Percentiles rank a stretch among this genome's conserved stretches.
Conservation (phyloP, 2,797 vertebrate genomes). For the Parambassis ranga region DNA sequence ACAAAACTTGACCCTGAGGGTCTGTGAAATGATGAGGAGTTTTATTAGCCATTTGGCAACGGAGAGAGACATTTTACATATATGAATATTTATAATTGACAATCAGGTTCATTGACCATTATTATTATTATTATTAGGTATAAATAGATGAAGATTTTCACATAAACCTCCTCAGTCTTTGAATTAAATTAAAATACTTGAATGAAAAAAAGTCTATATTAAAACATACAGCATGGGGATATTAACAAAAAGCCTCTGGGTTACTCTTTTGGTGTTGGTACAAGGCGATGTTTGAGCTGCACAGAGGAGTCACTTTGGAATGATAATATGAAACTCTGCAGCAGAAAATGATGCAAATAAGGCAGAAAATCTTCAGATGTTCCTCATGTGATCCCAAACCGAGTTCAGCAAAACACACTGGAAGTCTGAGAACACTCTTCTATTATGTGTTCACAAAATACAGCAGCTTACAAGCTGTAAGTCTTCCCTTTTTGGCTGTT, state of each 20-base stretch:
- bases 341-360: constrained; percentile 23
- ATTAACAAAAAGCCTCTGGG: constrained; percentile 41
- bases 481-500: background rate
- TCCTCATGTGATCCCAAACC: background rate
- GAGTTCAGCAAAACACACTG: constrained; percentile 4
- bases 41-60: too few species aligned
- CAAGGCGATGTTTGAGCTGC: constrained; percentile 10
- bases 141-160: too few species aligned
- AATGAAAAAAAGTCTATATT: constrained; percentile 19
- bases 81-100: too few species aligned
- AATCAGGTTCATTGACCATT: too few species aligned
- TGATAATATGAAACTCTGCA: constrained; percentile 18
- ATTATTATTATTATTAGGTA: too few species aligned
- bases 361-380: constrained; percentile 5
- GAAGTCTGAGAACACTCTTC: too few species aligned
- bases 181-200: constrained; percentile 26
- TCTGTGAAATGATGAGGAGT: too few species aligned
- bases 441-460: background rate
- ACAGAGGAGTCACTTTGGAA: constrained; percentile 12
- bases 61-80: too few species aligned
- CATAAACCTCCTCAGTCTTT: constrained; percentile 5
- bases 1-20: too few species aligned
- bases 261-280: constrained; percentile 20
- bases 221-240: constrained; percentile 36
- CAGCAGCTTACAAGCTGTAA: background rate